Percentiles rank a stretch among this genome's conserved stretches.
phyloP scores from a whole-genome alignment of 2,888 invertebrate species.

The Brachypterus glaber region DNA sequence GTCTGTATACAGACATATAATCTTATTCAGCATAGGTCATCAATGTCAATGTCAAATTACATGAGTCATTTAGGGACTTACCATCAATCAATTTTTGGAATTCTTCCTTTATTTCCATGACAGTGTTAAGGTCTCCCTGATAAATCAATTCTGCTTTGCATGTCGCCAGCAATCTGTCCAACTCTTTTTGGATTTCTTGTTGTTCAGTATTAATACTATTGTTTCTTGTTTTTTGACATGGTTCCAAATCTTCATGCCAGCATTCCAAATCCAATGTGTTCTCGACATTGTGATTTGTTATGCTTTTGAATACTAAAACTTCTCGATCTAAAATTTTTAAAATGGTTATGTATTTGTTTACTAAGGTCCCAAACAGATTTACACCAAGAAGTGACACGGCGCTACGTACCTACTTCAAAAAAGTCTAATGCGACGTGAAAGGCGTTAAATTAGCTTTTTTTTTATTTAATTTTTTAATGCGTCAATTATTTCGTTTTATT shows the following conservation, averaged over 20 bases:
- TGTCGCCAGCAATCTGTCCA: conserved; percentile 41
- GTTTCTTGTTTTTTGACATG: conserved; percentile 53
- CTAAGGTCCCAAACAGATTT: no score
- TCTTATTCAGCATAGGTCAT: no score
- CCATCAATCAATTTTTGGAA: conserved; percentile 21
- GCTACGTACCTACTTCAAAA: no score
- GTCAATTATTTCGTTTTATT: no score
- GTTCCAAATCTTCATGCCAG: conserved; percentile 61
- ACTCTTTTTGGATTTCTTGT: conserved; percentile 45
- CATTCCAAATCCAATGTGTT: conserved; percentile 56
- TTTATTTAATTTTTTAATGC: no score
- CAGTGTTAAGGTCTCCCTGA: conserved; percentile 56
- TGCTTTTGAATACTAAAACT: conserved; percentile 34
- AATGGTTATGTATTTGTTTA: no score
- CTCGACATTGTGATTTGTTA: conserved; percentile 29
- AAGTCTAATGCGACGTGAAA: no score
- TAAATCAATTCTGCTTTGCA: conserved; percentile 56
- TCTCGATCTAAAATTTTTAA: conserved; percentile 33
- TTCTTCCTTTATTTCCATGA: conserved; percentile 45
- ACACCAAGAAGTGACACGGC: no score
- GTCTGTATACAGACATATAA: no score
- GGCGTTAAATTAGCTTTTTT: no score
- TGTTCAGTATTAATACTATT: conserved; percentile 58
- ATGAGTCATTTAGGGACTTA: no score
- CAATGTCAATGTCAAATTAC: no score